Percentiles rank a stretch among this genome's conserved stretches.
Conservation (phyloP, 2,888 invertebrate genomes). For the Seira sanloemensis region DNA sequence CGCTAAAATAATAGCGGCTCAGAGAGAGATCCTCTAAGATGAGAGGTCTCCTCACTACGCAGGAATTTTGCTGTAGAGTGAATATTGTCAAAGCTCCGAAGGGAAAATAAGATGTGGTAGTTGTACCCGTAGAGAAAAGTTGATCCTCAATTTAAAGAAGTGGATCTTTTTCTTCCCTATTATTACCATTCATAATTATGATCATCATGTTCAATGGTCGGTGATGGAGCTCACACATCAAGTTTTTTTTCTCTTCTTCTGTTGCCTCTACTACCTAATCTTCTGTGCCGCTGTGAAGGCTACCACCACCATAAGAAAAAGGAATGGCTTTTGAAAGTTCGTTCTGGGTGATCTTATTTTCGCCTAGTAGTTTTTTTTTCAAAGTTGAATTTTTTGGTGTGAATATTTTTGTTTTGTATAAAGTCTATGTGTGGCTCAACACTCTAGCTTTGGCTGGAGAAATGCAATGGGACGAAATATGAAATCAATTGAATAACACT, state of each 20-base stretch:
- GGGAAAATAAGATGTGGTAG: background rate
- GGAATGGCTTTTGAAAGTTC: no score
- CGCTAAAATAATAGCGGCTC: no score
- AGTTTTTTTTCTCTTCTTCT: conserved; percentile 41
- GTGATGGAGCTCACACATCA: conserved; percentile 60
- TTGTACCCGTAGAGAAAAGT: conserved; percentile 15
- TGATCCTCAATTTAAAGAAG: conserved; percentile 45
- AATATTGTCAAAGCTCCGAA: background rate
- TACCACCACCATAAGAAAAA: background rate
- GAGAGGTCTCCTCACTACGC: no score
- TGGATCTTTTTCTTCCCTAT: conserved; percentile 42
- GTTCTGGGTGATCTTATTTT: background rate
- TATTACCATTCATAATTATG: conserved; percentile 53
- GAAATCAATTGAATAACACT: no score
- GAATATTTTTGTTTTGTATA: no score
- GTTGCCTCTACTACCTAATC: conserved; percentile 24
- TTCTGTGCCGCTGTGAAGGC: background rate
- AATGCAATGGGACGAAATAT: no score
- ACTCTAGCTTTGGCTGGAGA: no score
- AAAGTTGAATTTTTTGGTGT: no score
- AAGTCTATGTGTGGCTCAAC: no score
- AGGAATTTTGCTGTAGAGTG: no score
- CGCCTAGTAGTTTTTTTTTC: no score
- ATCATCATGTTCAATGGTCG: conserved; percentile 56
- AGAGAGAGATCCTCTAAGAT: no score